Percentiles rank a stretch among this genome's conserved stretches.
phyloP scores from a whole-genome alignment of 2,113 vertebrate genomes.

The Sterrhoptilus dennistouni region DNA sequence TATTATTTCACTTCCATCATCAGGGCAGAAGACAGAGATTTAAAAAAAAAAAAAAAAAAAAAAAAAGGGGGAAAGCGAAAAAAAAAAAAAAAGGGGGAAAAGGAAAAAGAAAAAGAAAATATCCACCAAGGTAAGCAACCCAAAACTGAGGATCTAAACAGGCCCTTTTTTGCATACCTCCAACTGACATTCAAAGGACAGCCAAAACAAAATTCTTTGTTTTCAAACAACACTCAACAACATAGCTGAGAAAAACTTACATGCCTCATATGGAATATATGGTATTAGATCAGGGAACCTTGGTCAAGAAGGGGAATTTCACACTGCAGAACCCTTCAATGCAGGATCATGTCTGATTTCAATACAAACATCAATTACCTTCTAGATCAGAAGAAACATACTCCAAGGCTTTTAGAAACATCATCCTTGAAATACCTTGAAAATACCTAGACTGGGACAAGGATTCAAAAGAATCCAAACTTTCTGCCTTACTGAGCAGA shows the following conservation, averaged over 20 bases:
- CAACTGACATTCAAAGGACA: not conserved
- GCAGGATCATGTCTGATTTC: not conserved
- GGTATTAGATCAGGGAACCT: not conserved
- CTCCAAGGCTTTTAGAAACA: not conserved
- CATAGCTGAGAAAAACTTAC: not conserved
- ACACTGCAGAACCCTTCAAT: not conserved
- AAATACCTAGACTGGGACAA: not conserved
- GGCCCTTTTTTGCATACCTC: not conserved
- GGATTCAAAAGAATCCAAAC: not conserved
- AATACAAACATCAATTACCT: not conserved
- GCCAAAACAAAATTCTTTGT: not conserved
- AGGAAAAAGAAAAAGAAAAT: not conserved
- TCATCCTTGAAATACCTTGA: not conserved
- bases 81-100: fast-evolving
- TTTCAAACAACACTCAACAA: not conserved
- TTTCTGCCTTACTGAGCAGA: not conserved
- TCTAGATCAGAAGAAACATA: not conserved
- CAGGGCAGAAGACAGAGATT: not conserved
- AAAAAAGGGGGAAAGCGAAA: fast-evolving
- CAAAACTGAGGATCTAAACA: not conserved
- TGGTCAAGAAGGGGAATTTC: not conserved
- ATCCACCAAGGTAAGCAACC: not conserved
- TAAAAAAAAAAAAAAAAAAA: not conserved
- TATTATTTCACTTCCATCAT: not conserved
- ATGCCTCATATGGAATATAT: not conserved